Conservation (phyloP, 2,888 invertebrate species). For the Ichneumon xanthorius region DNA sequence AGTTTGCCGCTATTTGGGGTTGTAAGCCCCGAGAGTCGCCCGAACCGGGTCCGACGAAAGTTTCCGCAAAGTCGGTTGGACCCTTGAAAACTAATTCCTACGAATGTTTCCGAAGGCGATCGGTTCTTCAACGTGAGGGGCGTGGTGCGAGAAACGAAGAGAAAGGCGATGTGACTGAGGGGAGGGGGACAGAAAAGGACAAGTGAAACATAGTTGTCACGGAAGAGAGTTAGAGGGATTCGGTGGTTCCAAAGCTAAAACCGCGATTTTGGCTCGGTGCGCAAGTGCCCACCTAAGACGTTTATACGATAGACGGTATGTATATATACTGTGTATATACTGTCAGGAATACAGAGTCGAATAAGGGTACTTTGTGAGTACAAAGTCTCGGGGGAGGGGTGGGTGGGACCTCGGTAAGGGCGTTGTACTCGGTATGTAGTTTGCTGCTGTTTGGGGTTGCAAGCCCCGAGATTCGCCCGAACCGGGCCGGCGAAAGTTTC, state of each 20-base stretch:
- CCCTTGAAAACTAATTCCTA: constrained; percentile 57
- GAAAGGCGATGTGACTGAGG: constrained; percentile 1
- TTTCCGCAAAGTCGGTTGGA: constrained; percentile 41
- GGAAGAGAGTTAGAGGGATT: background rate
- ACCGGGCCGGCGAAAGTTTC: constrained; percentile 40
- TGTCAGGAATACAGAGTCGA: background rate
- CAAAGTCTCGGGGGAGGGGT: background rate
- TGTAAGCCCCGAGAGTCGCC: constrained; percentile 8
- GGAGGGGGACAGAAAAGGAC: background rate
- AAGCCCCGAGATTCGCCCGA: constrained; percentile 18
- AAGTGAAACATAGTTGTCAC: background rate
- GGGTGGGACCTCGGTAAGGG: background rate
- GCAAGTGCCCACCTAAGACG: background rate
- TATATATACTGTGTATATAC: background rate
- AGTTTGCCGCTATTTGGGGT: background rate
- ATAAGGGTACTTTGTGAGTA: constrained; percentile 11
- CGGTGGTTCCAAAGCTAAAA: background rate
- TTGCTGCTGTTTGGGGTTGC: background rate
- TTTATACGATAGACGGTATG: too few relatives aligned
- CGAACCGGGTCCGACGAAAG: constrained; percentile 28
- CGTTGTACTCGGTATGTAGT: background rate
- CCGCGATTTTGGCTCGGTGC: constrained; percentile 52
- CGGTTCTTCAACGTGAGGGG: constrained; percentile 13
- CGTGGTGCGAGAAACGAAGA: constrained; percentile 5
- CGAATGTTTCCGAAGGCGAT: constrained; percentile 44